These are phyloP conservation scores for Zaprionus kolodkinae DNA, from an alignment of 1,140 invertebrate species.

Conservation along the genomic window DNA sequence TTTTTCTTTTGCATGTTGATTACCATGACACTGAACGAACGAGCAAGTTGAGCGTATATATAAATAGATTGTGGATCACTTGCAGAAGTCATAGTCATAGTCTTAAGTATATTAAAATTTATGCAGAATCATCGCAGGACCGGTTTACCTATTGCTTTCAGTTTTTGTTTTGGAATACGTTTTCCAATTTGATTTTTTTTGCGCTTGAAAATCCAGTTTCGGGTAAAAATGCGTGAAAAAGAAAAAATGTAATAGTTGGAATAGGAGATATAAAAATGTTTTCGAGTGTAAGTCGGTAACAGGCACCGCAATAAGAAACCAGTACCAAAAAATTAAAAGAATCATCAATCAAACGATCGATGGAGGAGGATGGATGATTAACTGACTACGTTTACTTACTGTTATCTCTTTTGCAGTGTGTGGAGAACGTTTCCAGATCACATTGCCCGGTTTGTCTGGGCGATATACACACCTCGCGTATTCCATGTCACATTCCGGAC, in stretches of 20 bases:
- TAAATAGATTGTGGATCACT: conserved; percentile 38
- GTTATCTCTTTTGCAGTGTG: conserved; percentile 87
- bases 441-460: conserved; percentile 95
- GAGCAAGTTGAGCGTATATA: conserved; percentile 13
- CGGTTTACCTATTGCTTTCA: conserved; percentile 53
- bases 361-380: conserved; percentile 2
- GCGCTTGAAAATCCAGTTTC: conserved; percentile 38
- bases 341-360: conserved; percentile 1
- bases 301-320: conserved; percentile 13
- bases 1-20: conserved; percentile 6
- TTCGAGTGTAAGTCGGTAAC: conserved; percentile 30
- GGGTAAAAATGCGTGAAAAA: conserved; percentile 30
- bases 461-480: conserved; percentile 94
- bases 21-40: conserved; percentile 22
- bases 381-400: neutral
- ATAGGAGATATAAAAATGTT: conserved; percentile 2
- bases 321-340: neutral
- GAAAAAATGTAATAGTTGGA: conserved; percentile 38
- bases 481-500: conserved; percentile 93
- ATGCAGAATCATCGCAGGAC: conserved; percentile 56
- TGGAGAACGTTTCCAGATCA: conserved; percentile 93
- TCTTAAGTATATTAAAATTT: conserved; percentile 41
- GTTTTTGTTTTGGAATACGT: neutral
- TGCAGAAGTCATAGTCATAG: conserved; percentile 36
- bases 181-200: neutral